Base-by-base conservation (phyloP, 2,888 invertebrate species). In the Diachrysia chrysitis region DNA sequence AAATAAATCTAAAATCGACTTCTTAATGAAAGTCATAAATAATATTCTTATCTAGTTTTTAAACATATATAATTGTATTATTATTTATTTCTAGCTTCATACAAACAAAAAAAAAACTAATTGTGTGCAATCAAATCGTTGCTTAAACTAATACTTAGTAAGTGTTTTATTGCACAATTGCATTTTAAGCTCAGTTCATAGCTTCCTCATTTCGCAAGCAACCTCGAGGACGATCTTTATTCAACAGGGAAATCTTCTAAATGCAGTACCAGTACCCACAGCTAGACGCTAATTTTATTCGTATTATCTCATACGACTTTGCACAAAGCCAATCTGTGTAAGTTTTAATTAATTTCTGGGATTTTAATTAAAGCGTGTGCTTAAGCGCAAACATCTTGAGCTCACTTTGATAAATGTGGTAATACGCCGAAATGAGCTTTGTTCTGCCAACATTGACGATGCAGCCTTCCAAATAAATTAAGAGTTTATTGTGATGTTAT, bases 311-410 rank as follows among this genome's bases (percentile, higher is more conserved):
- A 67, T 53, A 67, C 69, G 59, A 58, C 35, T 63, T 35, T 37
- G 35, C 71, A 58, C 37, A 64, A 51, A 67, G 64, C 65, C 69
- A 69, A 73, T 77, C 68, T 68, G 37, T 55, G 66, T 46, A 83
- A 85, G 78, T 86, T 87, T 85, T 84, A 86, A 86, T 87, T 86
- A 87, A 87, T 83, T 78, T 83, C 76, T 69, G 65, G 25, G 77
- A 78, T 77, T 83, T 42, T 85, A 79, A 85, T 87, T 86, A 83
- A 80, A 72, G 23, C 73, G 73, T 75, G 55, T 58, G 69, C 68
- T 69, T 63, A 61, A 55, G 53, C 65, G 66, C 55, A 69, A 80
- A 73, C 70, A 79, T 79, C 76, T 83, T 80, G 74, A 76, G 74
- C 63, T 72, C 64, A 75, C 67, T 56, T 63, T 71, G 67, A 79